phyloP scores from a whole-genome alignment of 2,888 invertebrate species.

The Sympetrum striolatum region DNA sequence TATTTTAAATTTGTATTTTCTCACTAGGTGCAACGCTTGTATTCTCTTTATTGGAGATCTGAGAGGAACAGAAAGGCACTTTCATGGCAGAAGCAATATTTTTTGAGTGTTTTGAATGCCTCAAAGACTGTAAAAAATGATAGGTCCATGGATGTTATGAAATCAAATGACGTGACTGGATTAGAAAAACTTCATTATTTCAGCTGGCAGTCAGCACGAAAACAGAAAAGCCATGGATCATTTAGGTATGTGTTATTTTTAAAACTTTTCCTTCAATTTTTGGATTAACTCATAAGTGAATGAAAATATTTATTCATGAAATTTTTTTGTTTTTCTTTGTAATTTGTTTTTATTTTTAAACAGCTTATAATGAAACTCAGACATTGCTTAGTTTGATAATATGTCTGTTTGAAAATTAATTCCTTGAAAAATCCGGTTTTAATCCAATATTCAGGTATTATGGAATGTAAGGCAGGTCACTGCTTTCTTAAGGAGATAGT shows the following conservation, averaged over 20 bases:
- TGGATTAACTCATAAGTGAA: too few relatives aligned
- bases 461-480: too few relatives aligned
- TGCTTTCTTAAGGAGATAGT: too few relatives aligned
- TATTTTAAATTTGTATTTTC: not conserved
- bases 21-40: slow-evolving; percentile 64
- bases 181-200: not conserved
- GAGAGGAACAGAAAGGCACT: slow-evolving; percentile 89
- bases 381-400: too few relatives aligned
- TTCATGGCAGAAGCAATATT: slow-evolving; percentile 88
- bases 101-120: slow-evolving; percentile 72
- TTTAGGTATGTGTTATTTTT: not conserved
- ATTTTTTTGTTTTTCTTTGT: too few relatives aligned
- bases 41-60: slow-evolving; percentile 75
- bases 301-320: too few relatives aligned
- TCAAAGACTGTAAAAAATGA: slow-evolving; percentile 60
- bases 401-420: too few relatives aligned
- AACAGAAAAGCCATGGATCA: not conserved
- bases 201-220: not conserved
- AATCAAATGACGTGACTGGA: not conserved
- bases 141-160: not conserved
- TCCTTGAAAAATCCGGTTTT: too few relatives aligned
- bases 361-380: too few relatives aligned
- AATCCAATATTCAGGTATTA: too few relatives aligned
- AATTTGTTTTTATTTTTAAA: too few relatives aligned
- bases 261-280: not conserved